A percentile compares a stretch with the other conserved stretches of the same genome.
phyloP scores from a whole-genome alignment of 2,113 vertebrate species.

The Cryptotis parvus region DNA sequence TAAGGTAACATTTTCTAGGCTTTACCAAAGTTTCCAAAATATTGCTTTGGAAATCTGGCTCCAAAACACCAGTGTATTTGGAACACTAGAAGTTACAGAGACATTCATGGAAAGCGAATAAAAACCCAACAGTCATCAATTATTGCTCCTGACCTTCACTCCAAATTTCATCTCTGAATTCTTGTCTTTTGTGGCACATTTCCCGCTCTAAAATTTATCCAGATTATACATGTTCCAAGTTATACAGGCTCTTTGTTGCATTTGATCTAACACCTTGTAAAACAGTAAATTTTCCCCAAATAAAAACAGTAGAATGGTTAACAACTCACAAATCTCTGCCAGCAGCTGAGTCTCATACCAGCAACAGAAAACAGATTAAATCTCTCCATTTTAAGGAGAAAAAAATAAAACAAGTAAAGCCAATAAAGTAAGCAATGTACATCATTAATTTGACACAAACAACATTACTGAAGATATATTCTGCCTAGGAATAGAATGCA shows the following conservation, averaged over 20 bases:
- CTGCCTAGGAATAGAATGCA: background rate
- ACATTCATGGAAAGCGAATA: background rate
- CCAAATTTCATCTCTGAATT: constrained; percentile 4
- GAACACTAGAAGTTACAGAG: too few species aligned
- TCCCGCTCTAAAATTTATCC: background rate
- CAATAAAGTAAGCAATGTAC: background rate
- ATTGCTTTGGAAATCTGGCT: background rate
- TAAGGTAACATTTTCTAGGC: constrained; percentile 38
- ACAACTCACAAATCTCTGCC: constrained; percentile 4
- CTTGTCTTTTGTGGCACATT: background rate
- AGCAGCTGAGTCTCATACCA: background rate
- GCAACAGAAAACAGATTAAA: background rate
- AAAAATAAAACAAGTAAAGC: background rate
- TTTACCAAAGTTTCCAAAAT: background rate
- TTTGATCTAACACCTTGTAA: constrained; percentile 24
- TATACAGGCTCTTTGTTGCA: background rate
- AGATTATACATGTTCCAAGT: background rate
- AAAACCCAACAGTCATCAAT: background rate
- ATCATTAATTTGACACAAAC: background rate
- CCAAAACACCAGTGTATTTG: background rate
- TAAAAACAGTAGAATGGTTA: background rate
- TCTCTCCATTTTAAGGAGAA: background rate
- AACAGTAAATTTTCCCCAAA: constrained; percentile 28
- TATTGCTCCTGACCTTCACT: background rate
- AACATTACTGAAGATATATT: background rate